These are phyloP conservation scores for Maccullochella peelii DNA, from an alignment of 2,113 vertebrate species.

Conservation along the genomic window DNA sequence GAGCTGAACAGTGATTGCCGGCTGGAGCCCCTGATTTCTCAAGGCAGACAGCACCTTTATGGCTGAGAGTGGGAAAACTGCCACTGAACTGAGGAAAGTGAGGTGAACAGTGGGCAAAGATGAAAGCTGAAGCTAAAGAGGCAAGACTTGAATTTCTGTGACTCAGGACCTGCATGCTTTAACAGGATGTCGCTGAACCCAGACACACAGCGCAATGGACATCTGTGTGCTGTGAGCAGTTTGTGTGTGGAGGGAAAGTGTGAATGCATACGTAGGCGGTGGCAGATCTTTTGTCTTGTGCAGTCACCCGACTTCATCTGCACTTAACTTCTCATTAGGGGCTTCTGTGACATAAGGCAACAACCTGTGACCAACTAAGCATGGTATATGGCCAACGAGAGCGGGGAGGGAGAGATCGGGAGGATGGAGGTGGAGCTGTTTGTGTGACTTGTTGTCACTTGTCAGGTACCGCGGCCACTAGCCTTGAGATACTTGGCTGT, in stretches of 20 bases:
- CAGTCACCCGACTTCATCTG: slow-evolving; percentile 42
- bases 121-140: slow-evolving; percentile 68
- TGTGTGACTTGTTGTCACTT: slow-evolving; percentile 80
- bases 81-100: slow-evolving; percentile 60
- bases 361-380: slow-evolving; percentile 69
- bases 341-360: slow-evolving; percentile 64
- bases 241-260: slow-evolving; percentile 13
- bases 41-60: slow-evolving; percentile 58
- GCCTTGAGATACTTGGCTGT: slow-evolving; percentile 82
- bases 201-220: slow-evolving; percentile 3
- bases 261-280: background rate
- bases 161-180: slow-evolving; percentile 53
- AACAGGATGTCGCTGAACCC: slow-evolving; percentile 49
- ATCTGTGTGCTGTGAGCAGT: slow-evolving; percentile 8
- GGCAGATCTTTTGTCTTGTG: slow-evolving; percentile 43
- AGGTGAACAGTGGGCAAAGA: slow-evolving; percentile 63
- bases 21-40: slow-evolving; percentile 34
- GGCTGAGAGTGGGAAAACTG: slow-evolving; percentile 56
- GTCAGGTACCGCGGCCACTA: slow-evolving; percentile 77
- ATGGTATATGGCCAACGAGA: background rate
- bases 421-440: slow-evolving; percentile 64
- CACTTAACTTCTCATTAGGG: slow-evolving; percentile 76
- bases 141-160: slow-evolving; percentile 57
- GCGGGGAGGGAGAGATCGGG: background rate
- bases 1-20: slow-evolving; percentile 50